A percentile compares a stretch with the other conserved stretches of the same genome.
Evolutionary conservation across 2,113 vertebrate species (phyloP).

Genomic region (Cyprinus carpio): DNA sequence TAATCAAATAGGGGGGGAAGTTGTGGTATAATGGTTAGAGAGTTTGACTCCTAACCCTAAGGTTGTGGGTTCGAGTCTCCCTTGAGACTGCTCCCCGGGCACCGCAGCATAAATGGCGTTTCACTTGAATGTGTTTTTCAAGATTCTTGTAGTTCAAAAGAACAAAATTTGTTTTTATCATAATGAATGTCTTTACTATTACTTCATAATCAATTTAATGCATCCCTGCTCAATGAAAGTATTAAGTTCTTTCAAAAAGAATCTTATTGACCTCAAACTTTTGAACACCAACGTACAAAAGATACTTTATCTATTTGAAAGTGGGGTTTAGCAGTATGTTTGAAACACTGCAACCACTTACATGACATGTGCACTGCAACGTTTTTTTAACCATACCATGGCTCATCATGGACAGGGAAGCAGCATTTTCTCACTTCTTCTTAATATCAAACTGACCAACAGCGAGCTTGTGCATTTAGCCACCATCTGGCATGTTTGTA

Average conservation of each 20-base stretch:
- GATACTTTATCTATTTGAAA: not conserved
- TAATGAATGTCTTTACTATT: not conserved
- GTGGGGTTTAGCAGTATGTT: not conserved
- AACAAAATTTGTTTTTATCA: not conserved
- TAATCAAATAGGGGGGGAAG: too few relatives aligned
- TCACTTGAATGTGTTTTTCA: too few relatives aligned
- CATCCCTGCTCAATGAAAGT: not conserved
- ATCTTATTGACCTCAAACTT: not conserved
- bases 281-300: not conserved
- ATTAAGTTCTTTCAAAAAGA: not conserved
- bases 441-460: not conserved
- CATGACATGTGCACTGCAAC: not conserved
- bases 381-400: not conserved
- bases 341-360: not conserved
- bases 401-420: constrained; percentile 6
- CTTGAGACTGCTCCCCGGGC: too few relatives aligned
- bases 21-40: too few relatives aligned
- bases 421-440: not conserved
- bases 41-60: too few relatives aligned
- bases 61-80: too few relatives aligned
- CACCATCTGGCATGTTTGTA: not conserved
- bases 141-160: too few relatives aligned
- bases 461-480: not conserved
- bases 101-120: too few relatives aligned
- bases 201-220: not conserved